Conservation (phyloP, 2,797 vertebrate species). For the Liparis tanakae region DNA sequence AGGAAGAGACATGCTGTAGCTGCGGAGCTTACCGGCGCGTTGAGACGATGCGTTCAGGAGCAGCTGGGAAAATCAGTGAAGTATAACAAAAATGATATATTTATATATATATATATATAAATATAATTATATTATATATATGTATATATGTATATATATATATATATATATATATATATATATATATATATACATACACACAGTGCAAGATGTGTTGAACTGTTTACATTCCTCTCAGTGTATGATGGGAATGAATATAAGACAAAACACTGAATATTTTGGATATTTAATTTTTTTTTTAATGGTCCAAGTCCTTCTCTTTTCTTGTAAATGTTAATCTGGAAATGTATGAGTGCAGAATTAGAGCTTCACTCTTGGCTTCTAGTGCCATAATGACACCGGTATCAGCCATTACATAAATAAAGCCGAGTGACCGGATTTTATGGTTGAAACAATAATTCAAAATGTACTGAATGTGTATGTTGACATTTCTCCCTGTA, state of each 20-base stretch:
- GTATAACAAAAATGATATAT: too few species aligned
- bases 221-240: slow-evolving; percentile 57
- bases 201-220: slow-evolving; percentile 40
- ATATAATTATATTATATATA: too few species aligned
- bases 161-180: too few species aligned
- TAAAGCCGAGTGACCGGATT: slow-evolving; percentile 13
- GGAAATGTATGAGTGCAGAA: slow-evolving; percentile 36
- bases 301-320: slow-evolving; percentile 29
- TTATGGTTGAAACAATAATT: slow-evolving; percentile 17
- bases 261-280: slow-evolving; percentile 57
- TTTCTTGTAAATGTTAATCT: slow-evolving; percentile 58
- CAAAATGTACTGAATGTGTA: slow-evolving; percentile 27
- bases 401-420: neutral
- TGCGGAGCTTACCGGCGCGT: too few species aligned
- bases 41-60: too few species aligned
- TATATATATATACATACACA: neutral
- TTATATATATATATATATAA: too few species aligned
- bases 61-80: too few species aligned
- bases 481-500: slow-evolving; percentile 19
- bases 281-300: slow-evolving; percentile 52
- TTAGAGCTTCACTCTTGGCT: slow-evolving; percentile 33
- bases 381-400: slow-evolving; percentile 15
- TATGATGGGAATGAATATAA: slow-evolving; percentile 43
- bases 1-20: too few species aligned
- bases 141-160: too few species aligned